Base-by-base conservation (phyloP, 2,797 vertebrate genomes). In the Craterocephalus amniculus region DNA sequence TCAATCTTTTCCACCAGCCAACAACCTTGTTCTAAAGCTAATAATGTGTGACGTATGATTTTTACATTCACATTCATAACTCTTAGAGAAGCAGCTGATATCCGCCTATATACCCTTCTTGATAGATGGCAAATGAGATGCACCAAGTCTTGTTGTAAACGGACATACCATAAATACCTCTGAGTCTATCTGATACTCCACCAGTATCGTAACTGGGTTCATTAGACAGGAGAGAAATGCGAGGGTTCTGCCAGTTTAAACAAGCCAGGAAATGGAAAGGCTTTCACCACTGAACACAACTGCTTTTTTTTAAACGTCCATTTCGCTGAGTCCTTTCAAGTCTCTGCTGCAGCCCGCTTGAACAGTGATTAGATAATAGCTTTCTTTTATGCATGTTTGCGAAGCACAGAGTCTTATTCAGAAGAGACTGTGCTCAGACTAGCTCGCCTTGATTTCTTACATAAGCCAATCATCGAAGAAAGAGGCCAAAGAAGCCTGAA, bases 381-480 rank as follows among this genome's bases (percentile, higher is more conserved):
- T 45, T 72, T 73, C 43, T 55, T 79, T 40, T 81, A 67, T 85
- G 51, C 73, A 59, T 74, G 52, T 81, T 74, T 83, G 74, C 61
- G 74, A 7, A 43, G 56, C 63, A 67, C 74, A 78, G 59, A 58
- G 70, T 61, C 38, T 43, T 82, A 83, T 86, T 88, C 85, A 87
- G 60, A 14, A 68, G 80, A 79, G 75, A 78, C 49, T 0, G 32
- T 52, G 78, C 73, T 82, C 82, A 84, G 67, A 83, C 73, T 43
- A 71, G 84, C 81, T 82, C 76, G 76, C 2, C 6, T 66, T 76
- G 79, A 85, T 76, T 73, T 54, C 70, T 90, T 87, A 90, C 70
- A 57, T 90, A 81, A 88, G 83, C 58, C 13, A 85, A 65, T 87
- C 60, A 70, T 70, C 18, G 35, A 75, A 67, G 65, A 80, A 76